These are phyloP conservation scores for Gymnothorax reevesii DNA, from an alignment of 2,797 vertebrate species.

Conservation along the genomic window DNA sequence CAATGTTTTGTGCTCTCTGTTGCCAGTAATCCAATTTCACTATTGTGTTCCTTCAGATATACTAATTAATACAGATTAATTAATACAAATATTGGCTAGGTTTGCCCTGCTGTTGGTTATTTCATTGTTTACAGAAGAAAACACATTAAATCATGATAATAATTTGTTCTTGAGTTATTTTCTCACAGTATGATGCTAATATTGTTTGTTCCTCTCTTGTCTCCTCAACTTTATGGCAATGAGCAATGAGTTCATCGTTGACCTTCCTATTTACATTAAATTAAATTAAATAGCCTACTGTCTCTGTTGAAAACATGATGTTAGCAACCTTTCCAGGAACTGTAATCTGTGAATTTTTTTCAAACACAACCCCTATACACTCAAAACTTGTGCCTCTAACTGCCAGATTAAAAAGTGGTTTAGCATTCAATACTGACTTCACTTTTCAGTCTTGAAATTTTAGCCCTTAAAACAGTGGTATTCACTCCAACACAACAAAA, in stretches of 20 bases:
- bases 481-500: background rate
- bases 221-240: conserved; percentile 44
- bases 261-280: conserved; percentile 47
- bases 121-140: conserved; percentile 11
- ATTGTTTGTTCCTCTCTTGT: conserved; percentile 34
- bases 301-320: conserved; percentile 53
- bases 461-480: background rate
- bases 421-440: background rate
- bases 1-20: background rate
- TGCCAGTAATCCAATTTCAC: background rate
- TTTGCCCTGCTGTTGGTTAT: background rate
- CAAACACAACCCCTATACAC: background rate
- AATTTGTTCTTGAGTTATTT: conserved; percentile 28
- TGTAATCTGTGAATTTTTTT: background rate
- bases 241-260: conserved; percentile 53
- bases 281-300: conserved; percentile 38
- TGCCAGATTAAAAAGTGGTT: background rate
- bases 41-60: background rate
- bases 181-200: conserved; percentile 42
- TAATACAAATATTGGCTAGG: background rate
- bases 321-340: conserved; percentile 30
- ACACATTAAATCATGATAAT: conserved; percentile 40
- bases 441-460: background rate
- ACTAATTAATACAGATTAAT: background rate
- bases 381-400: background rate